Percentiles rank a stretch among this genome's conserved stretches.
phyloP scores from a whole-genome alignment of 2,888 invertebrate species.

The Phortica okadai region DNA sequence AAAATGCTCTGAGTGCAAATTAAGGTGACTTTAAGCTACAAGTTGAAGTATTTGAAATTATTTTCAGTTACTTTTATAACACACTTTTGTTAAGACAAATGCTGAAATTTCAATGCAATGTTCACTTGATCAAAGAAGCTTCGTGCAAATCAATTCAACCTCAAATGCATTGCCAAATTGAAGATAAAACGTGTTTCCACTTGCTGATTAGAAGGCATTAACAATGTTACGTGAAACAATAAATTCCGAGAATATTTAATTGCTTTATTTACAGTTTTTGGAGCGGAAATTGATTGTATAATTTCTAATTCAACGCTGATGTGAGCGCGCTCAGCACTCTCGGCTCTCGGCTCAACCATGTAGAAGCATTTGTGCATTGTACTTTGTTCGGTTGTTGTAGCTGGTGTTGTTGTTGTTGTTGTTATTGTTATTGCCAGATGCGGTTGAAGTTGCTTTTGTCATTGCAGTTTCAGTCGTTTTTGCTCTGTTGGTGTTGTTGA shows the following conservation, averaged over 20 bases:
- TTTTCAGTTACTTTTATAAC: too few species aligned
- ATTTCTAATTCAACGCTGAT: slow-evolving; percentile 58
- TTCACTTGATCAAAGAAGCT: too few species aligned
- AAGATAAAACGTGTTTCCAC: neutral
- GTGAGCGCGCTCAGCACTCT: neutral
- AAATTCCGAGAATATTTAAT: slow-evolving; percentile 47
- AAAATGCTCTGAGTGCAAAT: too few species aligned
- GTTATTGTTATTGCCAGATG: neutral
- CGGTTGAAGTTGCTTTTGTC: neutral
- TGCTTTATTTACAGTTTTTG: slow-evolving; percentile 55
- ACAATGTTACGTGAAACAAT: slow-evolving; percentile 14
- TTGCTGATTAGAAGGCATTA: neutral
- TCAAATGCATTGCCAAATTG: too few species aligned
- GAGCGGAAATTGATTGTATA: slow-evolving; percentile 73
- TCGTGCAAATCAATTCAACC: too few species aligned
- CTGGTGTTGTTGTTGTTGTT: slow-evolving; percentile 12
- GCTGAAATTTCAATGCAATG: too few species aligned
- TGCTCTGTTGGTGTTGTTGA: neutral
- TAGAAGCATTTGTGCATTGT: neutral
- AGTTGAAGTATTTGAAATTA: too few species aligned
- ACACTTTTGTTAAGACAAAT: too few species aligned
- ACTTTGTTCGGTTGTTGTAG: slow-evolving; percentile 3
- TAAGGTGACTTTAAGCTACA: too few species aligned
- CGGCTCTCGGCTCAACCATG: neutral
- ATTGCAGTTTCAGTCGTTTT: neutral